Conservation (phyloP, 2,888 invertebrate species). For the Gisinianus flammeolus region DNA sequence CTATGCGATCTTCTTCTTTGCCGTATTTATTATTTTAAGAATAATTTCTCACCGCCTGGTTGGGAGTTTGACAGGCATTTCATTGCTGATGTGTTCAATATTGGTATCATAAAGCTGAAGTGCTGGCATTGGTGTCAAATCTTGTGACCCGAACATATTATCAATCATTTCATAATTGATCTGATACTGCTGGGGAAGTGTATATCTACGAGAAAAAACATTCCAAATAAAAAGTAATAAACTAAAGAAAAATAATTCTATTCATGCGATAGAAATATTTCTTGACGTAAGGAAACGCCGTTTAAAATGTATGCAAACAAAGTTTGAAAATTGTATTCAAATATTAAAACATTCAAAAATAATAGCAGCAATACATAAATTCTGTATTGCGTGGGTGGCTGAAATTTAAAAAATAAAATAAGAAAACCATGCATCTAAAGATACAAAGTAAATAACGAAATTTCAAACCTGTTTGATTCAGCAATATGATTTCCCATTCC, state of each 20-base stretch:
- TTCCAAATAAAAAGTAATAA: too few species aligned
- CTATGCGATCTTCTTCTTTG: too few species aligned
- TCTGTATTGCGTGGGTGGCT: neutral
- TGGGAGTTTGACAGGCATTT: conserved; percentile 42
- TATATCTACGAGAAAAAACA: conserved; percentile 24
- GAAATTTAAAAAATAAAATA: neutral
- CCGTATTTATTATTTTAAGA: too few species aligned
- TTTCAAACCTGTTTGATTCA: conserved; percentile 23
- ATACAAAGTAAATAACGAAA: neutral
- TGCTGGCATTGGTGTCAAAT: conserved; percentile 51
- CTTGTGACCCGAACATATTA: conserved; percentile 51
- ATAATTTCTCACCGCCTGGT: conserved; percentile 39
- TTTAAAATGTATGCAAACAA: too few species aligned
- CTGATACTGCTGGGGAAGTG: conserved; percentile 54
- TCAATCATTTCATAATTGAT: conserved; percentile 56
- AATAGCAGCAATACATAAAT: neutral
- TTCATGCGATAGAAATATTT: too few species aligned
- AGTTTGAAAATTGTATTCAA: neutral
- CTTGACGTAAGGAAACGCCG: too few species aligned
- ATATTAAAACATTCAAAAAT: conserved; percentile 7
- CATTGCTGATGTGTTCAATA: conserved; percentile 46
- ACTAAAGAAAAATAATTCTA: too few species aligned
- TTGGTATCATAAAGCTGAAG: conserved; percentile 55
- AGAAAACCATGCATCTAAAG: neutral
- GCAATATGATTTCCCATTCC: conserved; percentile 19